Conservation (phyloP, 64 coral and sea anemone species). For the Pocillopora verrucosa region DNA sequence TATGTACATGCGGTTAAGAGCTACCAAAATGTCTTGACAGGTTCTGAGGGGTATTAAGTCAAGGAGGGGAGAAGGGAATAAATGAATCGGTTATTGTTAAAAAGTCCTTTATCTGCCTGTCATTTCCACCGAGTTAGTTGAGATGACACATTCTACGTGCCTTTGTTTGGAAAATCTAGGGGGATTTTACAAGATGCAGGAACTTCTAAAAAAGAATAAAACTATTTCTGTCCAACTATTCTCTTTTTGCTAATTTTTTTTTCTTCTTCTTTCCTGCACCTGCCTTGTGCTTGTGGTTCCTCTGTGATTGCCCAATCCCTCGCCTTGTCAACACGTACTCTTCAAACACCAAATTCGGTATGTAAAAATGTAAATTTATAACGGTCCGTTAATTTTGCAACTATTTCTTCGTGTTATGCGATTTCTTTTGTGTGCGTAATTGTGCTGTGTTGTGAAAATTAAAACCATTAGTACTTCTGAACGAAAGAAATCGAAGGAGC, state of each 20-base stretch:
- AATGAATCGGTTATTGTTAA: too few relatives aligned
- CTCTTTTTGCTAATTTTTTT: slow-evolving; percentile 2
- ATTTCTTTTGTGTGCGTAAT: background rate
- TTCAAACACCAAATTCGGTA: slow-evolving; percentile 12
- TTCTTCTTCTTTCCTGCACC: slow-evolving; percentile 10
- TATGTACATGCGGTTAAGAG: too few relatives aligned
- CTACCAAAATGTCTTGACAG: too few relatives aligned
- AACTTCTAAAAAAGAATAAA: background rate
- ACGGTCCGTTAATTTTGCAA: background rate
- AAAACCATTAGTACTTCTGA: slow-evolving; percentile 40
- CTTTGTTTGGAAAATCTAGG: background rate
- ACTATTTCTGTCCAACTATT: background rate
- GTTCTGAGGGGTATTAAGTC: too few relatives aligned
- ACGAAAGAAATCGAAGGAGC: slow-evolving; percentile 45
- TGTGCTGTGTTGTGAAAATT: slow-evolving; percentile 25
- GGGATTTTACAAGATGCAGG: background rate
- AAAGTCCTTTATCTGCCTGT: too few relatives aligned
- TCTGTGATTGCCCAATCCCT: background rate
- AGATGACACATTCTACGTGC: too few relatives aligned
- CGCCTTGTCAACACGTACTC: background rate
- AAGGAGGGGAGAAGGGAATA: too few relatives aligned
- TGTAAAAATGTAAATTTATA: slow-evolving; percentile 8
- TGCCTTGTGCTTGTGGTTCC: background rate
- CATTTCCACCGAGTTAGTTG: too few relatives aligned
- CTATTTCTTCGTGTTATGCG: background rate